These are phyloP conservation scores for Bombycilla garrulus DNA, from an alignment of 2,113 vertebrate genomes.

Conservation along the genomic window DNA sequence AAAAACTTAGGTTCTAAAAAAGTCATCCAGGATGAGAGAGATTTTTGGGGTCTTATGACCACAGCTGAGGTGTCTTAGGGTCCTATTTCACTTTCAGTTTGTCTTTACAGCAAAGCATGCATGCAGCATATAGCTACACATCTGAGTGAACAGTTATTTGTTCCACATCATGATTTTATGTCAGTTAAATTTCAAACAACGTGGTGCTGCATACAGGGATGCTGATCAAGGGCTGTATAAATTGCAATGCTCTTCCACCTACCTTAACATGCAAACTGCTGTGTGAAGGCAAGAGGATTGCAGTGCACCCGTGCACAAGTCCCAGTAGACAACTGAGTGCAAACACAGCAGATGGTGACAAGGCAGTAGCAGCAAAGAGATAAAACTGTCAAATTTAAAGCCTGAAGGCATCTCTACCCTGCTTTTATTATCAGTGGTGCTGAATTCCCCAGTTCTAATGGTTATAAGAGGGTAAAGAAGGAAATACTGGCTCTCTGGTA, in stretches of 20 bases:
- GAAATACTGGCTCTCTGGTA: background rate
- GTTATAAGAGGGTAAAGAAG: background rate
- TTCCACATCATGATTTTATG: background rate
- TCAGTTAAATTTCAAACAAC: background rate
- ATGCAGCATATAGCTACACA: background rate
- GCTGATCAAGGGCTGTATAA: background rate
- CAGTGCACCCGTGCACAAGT: background rate
- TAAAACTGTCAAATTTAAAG: conserved; percentile 5
- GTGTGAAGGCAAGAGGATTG: background rate
- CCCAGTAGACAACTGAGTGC: background rate
- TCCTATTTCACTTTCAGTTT: background rate
- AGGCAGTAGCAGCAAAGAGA: background rate
- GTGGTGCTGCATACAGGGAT: background rate
- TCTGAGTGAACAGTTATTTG: background rate
- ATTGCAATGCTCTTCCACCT: background rate
- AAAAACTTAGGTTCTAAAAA: background rate
- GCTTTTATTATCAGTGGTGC: background rate
- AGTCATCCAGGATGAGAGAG: background rate
- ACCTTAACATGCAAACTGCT: background rate
- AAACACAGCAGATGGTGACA: conserved; percentile 39
- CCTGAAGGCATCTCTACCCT: background rate
- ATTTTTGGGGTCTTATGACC: background rate
- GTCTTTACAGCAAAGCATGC: background rate
- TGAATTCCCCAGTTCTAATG: background rate
- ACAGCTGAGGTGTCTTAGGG: background rate